These are phyloP conservation scores for Phoenoteleia sp. DNA, from an alignment of 2,888 invertebrate species.

Conservation along the genomic window DNA sequence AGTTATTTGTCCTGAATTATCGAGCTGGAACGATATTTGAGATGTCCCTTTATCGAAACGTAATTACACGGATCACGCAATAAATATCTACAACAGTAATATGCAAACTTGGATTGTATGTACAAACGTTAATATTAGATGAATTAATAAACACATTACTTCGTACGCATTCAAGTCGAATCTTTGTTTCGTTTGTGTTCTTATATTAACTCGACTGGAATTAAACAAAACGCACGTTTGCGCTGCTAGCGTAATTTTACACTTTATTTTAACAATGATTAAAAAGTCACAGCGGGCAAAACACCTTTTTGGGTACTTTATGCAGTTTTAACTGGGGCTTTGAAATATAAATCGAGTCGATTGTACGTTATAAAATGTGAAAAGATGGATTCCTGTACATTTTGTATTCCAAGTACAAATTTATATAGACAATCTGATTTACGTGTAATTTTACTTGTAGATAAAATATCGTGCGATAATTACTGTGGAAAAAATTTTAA, in stretches of 20 bases:
- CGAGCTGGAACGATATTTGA: constrained; percentile 13
- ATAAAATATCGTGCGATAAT: not conserved
- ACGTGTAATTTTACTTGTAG: not conserved
- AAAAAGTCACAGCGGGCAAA: not conserved
- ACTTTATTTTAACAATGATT: not conserved
- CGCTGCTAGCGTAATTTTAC: not conserved
- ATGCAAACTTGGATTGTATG: not conserved
- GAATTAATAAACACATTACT: constrained; percentile 9
- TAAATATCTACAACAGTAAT: constrained; percentile 31
- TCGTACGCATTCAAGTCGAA: not conserved
- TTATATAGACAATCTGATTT: not conserved
- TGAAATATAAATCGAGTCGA: not conserved
- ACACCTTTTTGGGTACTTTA: not conserved
- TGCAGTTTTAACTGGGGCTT: not conserved
- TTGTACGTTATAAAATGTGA: not conserved
- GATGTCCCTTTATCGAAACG: constrained; percentile 28
- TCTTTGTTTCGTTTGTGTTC: constrained; percentile 18
- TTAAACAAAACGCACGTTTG: not conserved
- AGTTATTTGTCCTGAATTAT: constrained; percentile 23
- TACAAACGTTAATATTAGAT: not conserved
- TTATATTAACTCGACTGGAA: not conserved
- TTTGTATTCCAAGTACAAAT: not conserved
- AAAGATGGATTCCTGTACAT: not conserved
- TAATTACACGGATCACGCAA: constrained; percentile 23
- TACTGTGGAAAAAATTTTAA: not conserved